A percentile compares a stretch with the other conserved stretches of the same genome.
phyloP scores from a whole-genome alignment of 2,888 invertebrate genomes.

The Spilosoma lubricipeda region DNA sequence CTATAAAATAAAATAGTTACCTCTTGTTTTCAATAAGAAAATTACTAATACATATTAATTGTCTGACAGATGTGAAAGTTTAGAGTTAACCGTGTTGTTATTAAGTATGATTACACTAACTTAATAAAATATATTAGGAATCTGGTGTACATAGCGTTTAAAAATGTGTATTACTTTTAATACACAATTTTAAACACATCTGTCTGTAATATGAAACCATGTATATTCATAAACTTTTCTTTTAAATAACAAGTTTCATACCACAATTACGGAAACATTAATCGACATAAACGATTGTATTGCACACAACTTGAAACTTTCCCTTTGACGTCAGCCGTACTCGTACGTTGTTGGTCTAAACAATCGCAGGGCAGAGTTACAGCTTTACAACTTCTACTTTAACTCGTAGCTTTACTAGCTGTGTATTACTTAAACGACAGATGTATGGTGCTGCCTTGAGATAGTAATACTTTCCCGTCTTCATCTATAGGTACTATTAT shows the following conservation, averaged over 20 bases:
- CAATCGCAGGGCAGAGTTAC: constrained; percentile 68
- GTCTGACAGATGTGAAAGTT: too few species aligned
- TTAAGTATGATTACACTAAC: too few species aligned
- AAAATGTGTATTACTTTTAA: too few species aligned
- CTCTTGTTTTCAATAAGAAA: too few species aligned
- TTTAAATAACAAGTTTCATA: constrained; percentile 33
- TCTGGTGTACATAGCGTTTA: neutral
- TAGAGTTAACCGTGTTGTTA: too few species aligned
- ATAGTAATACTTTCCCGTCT: too few species aligned
- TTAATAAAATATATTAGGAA: neutral
- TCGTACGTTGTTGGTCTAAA: constrained; percentile 62
- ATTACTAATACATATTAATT: too few species aligned
- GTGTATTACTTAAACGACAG: constrained; percentile 13
- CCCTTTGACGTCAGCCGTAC: constrained; percentile 65
- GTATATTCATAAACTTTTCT: neutral
- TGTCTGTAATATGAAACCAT: neutral
- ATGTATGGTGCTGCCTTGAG: too few species aligned
- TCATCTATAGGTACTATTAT: too few species aligned
- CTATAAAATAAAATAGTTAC: too few species aligned
- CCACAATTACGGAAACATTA: constrained; percentile 56
- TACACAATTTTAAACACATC: neutral
- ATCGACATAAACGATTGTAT: constrained; percentile 69
- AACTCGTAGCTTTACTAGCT: constrained; percentile 30
- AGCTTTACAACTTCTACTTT: constrained; percentile 57
- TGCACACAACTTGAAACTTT: constrained; percentile 73